Conservation (phyloP, 2,113 vertebrate species). For the Verasper variegatus region DNA sequence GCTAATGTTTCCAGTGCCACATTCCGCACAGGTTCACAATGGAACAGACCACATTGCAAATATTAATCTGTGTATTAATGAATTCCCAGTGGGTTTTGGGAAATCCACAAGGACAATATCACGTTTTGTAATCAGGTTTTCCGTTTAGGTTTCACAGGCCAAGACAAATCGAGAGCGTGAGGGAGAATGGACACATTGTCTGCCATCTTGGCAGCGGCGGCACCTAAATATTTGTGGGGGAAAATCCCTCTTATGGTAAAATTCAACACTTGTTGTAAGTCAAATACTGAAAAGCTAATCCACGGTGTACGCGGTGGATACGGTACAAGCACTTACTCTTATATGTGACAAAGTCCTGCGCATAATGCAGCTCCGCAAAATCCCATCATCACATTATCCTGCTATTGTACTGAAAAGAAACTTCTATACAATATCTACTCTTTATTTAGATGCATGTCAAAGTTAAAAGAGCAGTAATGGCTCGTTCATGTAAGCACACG, state of each 20-base stretch:
- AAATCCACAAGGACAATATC: conserved; percentile 47
- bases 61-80: conserved; percentile 66
- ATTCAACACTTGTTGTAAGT: conserved; percentile 40
- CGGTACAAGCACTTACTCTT: conserved; percentile 45
- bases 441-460: conserved; percentile 20
- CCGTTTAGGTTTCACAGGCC: conserved; percentile 21
- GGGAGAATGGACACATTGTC: conserved; percentile 52
- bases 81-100: conserved; percentile 49
- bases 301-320: conserved; percentile 26
- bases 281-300: conserved; percentile 52
- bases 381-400: conserved; percentile 56
- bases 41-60: conserved; percentile 53
- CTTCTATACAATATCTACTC: conserved; percentile 41
- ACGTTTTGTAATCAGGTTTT: conserved; percentile 40
- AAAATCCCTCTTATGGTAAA: conserved; percentile 35
- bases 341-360: conserved; percentile 52
- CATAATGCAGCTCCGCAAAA: conserved; percentile 49
- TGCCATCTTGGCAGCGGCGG: conserved; percentile 9
- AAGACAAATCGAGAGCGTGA: conserved; percentile 43
- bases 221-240: conserved; percentile 48
- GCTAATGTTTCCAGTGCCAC: conserved; percentile 52
- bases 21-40: conserved; percentile 41
- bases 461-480: conserved; percentile 10
- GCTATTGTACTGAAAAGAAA: conserved; percentile 51
- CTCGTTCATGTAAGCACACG: conserved; percentile 20